Evolutionary conservation across 53 echinoderm and acorn worm species (phyloP).

Genomic region (Pentamera pediparva): DNA sequence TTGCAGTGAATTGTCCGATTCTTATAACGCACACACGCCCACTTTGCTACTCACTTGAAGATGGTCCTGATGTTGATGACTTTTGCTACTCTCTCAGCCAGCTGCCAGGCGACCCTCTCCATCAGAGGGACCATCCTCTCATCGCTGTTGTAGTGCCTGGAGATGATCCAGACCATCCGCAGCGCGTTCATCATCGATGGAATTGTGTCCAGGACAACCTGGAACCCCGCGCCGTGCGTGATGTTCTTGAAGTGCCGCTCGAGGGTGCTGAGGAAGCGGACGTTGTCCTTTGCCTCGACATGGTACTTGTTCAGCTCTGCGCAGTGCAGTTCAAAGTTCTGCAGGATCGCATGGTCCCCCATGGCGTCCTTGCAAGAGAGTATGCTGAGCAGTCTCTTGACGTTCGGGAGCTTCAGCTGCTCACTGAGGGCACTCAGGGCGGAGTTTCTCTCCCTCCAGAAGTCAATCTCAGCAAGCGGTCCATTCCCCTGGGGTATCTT

Average conservation of each 20-base stretch:
- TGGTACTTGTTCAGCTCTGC: constrained; percentile 96
- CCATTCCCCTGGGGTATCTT: constrained; percentile 93
- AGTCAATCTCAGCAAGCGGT: constrained; percentile 94
- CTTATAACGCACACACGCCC: no score
- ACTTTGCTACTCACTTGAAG: constrained; percentile 68
- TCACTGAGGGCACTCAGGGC: constrained; percentile 87
- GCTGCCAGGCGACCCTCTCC: constrained; percentile 98
- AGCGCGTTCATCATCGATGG: constrained; percentile 99
- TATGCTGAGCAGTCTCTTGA: constrained; percentile 87
- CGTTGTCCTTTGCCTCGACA: constrained; percentile 98
- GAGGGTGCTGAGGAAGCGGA: constrained; percentile 92
- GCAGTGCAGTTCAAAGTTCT: constrained; percentile 93
- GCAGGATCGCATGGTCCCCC: constrained; percentile 90
- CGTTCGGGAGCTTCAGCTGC: constrained; percentile 81
- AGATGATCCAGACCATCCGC: constrained; percentile 99
- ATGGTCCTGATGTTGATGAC: constrained; percentile 99
- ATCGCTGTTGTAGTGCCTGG: constrained; percentile 96
- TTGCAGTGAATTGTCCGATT: no score
- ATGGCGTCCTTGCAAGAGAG: constrained; percentile 80
- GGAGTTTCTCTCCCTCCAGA: constrained; percentile 97
- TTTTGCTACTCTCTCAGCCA: constrained; percentile 94
- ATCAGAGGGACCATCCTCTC: constrained; percentile 98
- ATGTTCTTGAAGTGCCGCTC: constrained; percentile 98
- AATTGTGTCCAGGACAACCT: constrained; percentile 91
- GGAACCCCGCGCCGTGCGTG: constrained; percentile 95